These are phyloP conservation scores for Rhea americana DNA, from an alignment of 2,113 vertebrate species.

Conservation along the genomic window DNA sequence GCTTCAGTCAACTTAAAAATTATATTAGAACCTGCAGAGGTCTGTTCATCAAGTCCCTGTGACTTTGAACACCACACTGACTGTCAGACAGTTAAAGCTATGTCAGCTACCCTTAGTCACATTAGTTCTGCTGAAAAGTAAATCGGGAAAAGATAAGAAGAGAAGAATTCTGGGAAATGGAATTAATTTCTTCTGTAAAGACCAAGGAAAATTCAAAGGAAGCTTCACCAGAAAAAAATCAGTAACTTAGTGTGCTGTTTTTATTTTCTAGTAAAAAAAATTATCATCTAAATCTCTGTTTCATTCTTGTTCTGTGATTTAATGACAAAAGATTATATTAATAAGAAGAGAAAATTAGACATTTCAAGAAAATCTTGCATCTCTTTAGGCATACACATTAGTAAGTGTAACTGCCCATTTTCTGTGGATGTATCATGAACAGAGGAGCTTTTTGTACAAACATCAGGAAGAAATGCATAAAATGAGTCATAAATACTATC, in stretches of 20 bases:
- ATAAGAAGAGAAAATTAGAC: background rate
- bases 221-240: background rate
- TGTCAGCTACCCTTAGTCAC: background rate
- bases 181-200: background rate
- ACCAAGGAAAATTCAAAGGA: background rate
- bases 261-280: background rate
- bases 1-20: background rate
- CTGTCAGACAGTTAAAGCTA: background rate
- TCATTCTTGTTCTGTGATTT: background rate
- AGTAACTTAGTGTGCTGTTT: accelerated
- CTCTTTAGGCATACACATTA: background rate
- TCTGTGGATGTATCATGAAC: background rate
- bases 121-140: background rate
- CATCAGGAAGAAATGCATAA: background rate
- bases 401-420: background rate
- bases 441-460: background rate
- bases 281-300: background rate
- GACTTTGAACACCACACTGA: background rate
- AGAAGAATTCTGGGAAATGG: background rate
- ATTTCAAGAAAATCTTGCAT: background rate
- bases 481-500: background rate
- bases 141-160: background rate
- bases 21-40: accelerated
- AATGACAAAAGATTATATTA: background rate
- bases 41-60: background rate